phyloP scores from a whole-genome alignment of 2,797 vertebrate species.

The Coccyzus lansbergi region DNA sequence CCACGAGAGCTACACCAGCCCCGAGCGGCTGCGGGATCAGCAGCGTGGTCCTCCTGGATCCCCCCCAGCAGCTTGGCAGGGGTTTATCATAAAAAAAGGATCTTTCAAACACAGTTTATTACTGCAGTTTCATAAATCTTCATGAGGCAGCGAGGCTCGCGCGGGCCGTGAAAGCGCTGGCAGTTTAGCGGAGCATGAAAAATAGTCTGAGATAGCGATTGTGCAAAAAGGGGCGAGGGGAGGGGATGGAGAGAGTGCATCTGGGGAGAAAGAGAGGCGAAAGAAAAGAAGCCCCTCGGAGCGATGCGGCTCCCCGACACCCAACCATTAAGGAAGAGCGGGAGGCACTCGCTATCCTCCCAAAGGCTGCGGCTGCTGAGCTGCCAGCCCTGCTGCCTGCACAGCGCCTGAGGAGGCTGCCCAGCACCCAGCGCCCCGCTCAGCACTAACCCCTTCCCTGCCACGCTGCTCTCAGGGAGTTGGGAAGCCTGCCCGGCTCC shows the following conservation, averaged over 20 bases:
- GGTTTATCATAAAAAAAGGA: not conserved
- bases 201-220: constrained; percentile 41
- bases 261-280: not conserved
- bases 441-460: constrained; percentile 55
- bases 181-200: constrained; percentile 59
- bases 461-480: not conserved
- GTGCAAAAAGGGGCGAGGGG: not conserved
- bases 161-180: constrained; percentile 26
- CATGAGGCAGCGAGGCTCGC: constrained; percentile 31
- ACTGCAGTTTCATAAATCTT: constrained; percentile 70
- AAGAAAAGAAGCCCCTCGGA: not conserved
- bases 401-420: constrained; percentile 43
- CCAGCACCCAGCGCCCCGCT: constrained; percentile 34
- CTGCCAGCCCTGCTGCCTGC: constrained; percentile 28
- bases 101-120: constrained; percentile 50
- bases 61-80: not conserved
- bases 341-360: constrained; percentile 9
- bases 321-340: constrained; percentile 20
- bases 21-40: not conserved
- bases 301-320: not conserved
- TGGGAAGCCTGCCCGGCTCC: not conserved
- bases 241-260: not conserved
- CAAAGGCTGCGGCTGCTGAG: constrained; percentile 37
- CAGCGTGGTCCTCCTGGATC: not conserved
- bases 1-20: not conserved